These are phyloP conservation scores for Melanotaenia boesemani DNA, from an alignment of 2,797 vertebrate genomes.

Conservation along the genomic window DNA sequence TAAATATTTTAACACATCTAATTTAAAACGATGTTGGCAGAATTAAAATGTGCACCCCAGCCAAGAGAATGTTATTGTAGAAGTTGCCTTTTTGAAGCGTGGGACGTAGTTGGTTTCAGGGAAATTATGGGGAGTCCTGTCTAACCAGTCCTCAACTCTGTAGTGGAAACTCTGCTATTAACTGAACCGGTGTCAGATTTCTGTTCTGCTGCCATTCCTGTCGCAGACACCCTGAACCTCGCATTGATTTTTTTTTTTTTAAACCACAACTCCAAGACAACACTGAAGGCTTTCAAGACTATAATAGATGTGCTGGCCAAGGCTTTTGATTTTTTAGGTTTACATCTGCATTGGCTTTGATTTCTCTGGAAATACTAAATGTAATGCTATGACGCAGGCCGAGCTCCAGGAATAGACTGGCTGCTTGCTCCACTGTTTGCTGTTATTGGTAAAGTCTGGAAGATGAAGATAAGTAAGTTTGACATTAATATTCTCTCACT, in stretches of 20 bases:
- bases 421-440: slow-evolving; percentile 22
- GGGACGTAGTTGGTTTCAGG: slow-evolving; percentile 12
- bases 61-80: slow-evolving; percentile 10
- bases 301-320: slow-evolving; percentile 54
- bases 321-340: slow-evolving; percentile 36
- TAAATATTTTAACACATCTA: slow-evolving; percentile 49
- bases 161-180: slow-evolving; percentile 60
- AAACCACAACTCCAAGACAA: slow-evolving; percentile 55
- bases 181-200: slow-evolving; percentile 76
- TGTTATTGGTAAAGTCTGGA: slow-evolving; percentile 40
- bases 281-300: slow-evolving; percentile 54
- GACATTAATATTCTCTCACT: slow-evolving; percentile 13
- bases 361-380: slow-evolving; percentile 35
- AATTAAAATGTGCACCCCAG: slow-evolving; percentile 29
- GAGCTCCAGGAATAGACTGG: slow-evolving; percentile 55
- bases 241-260: slow-evolving; percentile 68
- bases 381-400: slow-evolving; percentile 33
- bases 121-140: slow-evolving; percentile 27
- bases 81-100: slow-evolving; percentile 22
- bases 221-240: slow-evolving; percentile 57
- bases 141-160: slow-evolving; percentile 31
- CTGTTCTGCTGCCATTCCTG: slow-evolving; percentile 61
- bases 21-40: slow-evolving; percentile 25
- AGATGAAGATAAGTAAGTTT: slow-evolving; percentile 38
- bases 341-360: slow-evolving; percentile 21